A percentile compares a stretch with the other conserved stretches of the same genome.
phyloP scores from a whole-genome alignment of 2,797 vertebrate genomes.

The Ceryle rudis region DNA sequence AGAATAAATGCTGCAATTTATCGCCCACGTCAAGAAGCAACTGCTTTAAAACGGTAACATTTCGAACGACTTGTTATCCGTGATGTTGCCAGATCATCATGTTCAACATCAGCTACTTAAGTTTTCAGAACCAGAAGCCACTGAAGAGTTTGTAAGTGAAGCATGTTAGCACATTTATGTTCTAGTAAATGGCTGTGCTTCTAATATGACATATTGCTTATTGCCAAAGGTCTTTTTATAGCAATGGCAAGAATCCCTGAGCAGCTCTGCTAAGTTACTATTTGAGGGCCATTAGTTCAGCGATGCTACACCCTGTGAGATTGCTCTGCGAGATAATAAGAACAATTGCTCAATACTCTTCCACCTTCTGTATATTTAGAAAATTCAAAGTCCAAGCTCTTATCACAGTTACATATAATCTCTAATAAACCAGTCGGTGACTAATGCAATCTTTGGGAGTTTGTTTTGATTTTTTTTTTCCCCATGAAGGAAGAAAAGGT shows the following conservation, averaged over 20 bases:
- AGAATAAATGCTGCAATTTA: not conserved
- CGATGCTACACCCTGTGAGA: conserved; percentile 15
- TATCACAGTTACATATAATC: conserved; percentile 20
- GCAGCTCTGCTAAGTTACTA: conserved; percentile 42
- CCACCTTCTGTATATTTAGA: conserved; percentile 9
- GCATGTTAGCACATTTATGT: not conserved
- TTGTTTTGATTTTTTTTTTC: not conserved
- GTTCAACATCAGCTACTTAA: not conserved
- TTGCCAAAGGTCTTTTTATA: conserved; percentile 64
- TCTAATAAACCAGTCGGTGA: not conserved
- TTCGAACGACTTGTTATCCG: not conserved
- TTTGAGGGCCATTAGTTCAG: conserved; percentile 49
- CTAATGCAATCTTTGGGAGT: not conserved
- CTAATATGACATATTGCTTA: not conserved
- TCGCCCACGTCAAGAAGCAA: not conserved
- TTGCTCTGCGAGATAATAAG: not conserved
- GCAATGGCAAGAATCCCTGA: conserved; percentile 32
- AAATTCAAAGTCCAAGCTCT: conserved; percentile 39
- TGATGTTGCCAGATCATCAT: not conserved
- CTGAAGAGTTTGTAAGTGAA: not conserved
- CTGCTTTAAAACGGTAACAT: not conserved
- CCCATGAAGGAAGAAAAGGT: not conserved
- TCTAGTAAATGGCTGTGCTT: conserved; percentile 18
- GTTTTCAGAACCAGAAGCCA: not conserved
- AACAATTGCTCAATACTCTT: conserved; percentile 3